These are phyloP conservation scores for Geotria australis DNA, from an alignment of 2,797 vertebrate species.

Conservation along the genomic window DNA sequence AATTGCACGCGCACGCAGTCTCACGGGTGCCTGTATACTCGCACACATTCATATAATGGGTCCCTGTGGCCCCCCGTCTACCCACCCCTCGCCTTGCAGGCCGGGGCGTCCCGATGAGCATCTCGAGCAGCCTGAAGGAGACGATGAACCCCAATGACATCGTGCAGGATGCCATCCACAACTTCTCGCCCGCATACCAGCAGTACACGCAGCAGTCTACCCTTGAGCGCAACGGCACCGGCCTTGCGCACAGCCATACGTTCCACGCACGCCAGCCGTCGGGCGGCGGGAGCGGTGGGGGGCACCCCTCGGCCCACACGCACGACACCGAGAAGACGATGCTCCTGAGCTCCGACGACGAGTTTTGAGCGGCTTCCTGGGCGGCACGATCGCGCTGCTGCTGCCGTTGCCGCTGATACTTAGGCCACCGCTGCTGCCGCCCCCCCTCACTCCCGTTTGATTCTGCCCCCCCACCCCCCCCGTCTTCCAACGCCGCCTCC, in stretches of 20 bases:
- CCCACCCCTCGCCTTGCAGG: slow-evolving; percentile 13
- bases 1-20: no score
- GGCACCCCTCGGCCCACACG: background rate
- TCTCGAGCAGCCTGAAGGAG: slow-evolving; percentile 95
- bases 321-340: slow-evolving; percentile 80
- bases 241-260: slow-evolving; percentile 24
- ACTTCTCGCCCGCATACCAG: slow-evolving; percentile 96
- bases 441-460: no score
- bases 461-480: no score
- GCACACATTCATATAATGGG: no score
- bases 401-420: no score
- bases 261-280: slow-evolving; percentile 5
- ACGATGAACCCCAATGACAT: slow-evolving; percentile 94
- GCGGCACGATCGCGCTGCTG: no score
- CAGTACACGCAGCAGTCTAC: slow-evolving; percentile 96
- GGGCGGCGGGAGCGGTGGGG: no score
- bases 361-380: slow-evolving; percentile 24
- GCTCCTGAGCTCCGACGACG: slow-evolving; percentile 75
- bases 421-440: no score
- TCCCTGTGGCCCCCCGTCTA: no score
- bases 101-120: slow-evolving; percentile 86
- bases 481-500: no score
- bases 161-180: slow-evolving; percentile 90
- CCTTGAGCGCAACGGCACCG: slow-evolving; percentile 29
- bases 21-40: no score